A percentile compares a stretch with the other conserved stretches of the same genome.
These are phyloP conservation scores for Bergia sp. DNA, from an alignment of 92 coral and sea anemone species.

Conservation along the genomic window DNA sequence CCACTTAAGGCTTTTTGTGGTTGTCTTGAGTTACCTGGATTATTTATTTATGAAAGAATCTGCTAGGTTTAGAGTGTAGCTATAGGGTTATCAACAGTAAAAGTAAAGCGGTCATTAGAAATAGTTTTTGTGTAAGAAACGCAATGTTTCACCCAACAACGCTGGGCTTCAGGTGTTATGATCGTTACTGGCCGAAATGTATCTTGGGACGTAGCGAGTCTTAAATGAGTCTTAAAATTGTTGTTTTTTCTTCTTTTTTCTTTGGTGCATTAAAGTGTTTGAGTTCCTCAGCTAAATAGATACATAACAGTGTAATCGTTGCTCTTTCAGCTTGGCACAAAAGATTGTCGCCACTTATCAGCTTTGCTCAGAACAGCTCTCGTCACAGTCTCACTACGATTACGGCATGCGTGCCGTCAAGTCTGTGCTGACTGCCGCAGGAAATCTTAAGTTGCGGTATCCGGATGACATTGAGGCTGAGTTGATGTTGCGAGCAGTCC, in stretches of 20 bases:
- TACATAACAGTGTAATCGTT: neutral
- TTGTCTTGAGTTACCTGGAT: neutral
- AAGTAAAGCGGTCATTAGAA: too few relatives aligned
- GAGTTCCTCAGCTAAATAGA: neutral
- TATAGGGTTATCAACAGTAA: too few relatives aligned
- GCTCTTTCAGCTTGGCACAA: constrained; percentile 84
- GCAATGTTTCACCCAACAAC: too few relatives aligned
- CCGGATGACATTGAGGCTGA: constrained; percentile 97
- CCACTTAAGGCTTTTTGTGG: too few relatives aligned
- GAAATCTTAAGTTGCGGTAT: constrained; percentile 91
- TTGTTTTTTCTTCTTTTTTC: too few relatives aligned
- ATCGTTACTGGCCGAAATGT: too few relatives aligned
- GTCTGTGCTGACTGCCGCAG: constrained; percentile 97
- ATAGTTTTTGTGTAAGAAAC: too few relatives aligned
- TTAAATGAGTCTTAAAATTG: too few relatives aligned
- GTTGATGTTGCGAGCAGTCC: constrained; percentile 92
- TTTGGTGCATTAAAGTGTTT: neutral
- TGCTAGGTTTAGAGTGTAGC: too few relatives aligned
- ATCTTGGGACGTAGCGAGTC: too few relatives aligned
- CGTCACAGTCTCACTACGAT: constrained; percentile 99
- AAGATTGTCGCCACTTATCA: constrained; percentile 97
- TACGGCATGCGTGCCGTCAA: constrained; percentile 99
- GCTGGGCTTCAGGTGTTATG: too few relatives aligned
- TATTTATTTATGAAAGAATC: too few relatives aligned
- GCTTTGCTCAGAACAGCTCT: constrained; percentile 97